A percentile compares a stretch with the other conserved stretches of the same genome.
These are phyloP conservation scores for Pterocles orientalis DNA, from an alignment of 2,113 vertebrate species.

Conservation along the genomic window DNA sequence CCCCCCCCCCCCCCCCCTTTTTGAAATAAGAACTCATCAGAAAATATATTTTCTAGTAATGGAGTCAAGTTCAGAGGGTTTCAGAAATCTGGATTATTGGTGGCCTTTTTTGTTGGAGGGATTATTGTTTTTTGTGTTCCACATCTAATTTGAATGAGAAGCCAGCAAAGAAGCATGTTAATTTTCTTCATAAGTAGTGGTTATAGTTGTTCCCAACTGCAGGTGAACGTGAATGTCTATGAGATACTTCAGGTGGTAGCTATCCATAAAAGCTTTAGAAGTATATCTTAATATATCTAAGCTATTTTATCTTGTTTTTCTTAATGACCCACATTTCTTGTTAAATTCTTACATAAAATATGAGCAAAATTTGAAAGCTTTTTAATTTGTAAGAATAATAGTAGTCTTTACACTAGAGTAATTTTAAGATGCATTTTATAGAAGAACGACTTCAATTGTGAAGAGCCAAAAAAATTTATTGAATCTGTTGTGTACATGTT, in stretches of 20 bases:
- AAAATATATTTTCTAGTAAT: slow-evolving; percentile 9
- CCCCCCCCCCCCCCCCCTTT: too few species aligned
- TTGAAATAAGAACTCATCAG: background rate
- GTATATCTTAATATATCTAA: background rate
- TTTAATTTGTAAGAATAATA: background rate
- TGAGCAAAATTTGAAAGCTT: background rate
- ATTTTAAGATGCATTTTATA: background rate
- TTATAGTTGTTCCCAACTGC: background rate
- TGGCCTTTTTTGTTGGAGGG: background rate
- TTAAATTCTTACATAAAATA: background rate
- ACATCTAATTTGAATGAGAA: background rate
- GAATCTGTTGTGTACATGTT: background rate
- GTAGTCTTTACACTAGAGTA: background rate
- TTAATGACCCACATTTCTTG: background rate
- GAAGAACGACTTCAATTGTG: background rate
- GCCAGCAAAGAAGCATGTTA: background rate
- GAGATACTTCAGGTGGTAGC: background rate
- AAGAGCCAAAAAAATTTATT: background rate
- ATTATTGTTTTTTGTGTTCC: background rate
- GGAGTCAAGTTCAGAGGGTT: background rate
- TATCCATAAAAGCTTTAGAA: background rate
- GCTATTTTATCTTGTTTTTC: background rate
- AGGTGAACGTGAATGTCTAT: background rate
- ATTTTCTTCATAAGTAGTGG: background rate
- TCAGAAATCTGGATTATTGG: background rate